Percentiles rank a stretch among this genome's conserved stretches.
phyloP scores from a whole-genome alignment of 2,888 invertebrate genomes.

The Volucella inflata region DNA sequence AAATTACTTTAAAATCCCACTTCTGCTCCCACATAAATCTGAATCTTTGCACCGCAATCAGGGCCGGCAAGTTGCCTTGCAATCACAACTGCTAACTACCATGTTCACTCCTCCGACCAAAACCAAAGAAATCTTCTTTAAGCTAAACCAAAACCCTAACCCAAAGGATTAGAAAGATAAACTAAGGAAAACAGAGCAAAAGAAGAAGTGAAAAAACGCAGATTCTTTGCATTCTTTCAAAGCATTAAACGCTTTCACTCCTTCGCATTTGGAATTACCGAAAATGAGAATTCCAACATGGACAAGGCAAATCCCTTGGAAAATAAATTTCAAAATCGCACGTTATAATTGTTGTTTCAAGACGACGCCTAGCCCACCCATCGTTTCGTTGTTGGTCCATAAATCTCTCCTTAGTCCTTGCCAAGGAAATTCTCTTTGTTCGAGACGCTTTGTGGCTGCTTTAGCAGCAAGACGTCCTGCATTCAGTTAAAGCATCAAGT shows the following conservation, averaged over 20 bases:
- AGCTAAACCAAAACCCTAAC: constrained; percentile 15
- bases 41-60: constrained; percentile 60
- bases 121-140: constrained; percentile 10
- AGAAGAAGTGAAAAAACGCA: constrained; percentile 39
- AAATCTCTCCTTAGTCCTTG: constrained; percentile 50
- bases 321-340: constrained; percentile 63
- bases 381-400: constrained; percentile 27
- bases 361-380: constrained; percentile 9
- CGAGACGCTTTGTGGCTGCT: constrained; percentile 62
- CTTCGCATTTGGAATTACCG: constrained; percentile 4
- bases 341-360: constrained; percentile 68
- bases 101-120: constrained; percentile 16
- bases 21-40: constrained; percentile 58
- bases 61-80: constrained; percentile 59
- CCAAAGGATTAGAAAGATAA: constrained; percentile 27
- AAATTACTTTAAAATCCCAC: constrained; percentile 42
- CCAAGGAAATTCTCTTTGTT: constrained; percentile 25
- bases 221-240: constrained; percentile 63
- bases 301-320: constrained; percentile 34
- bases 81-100: constrained; percentile 58
- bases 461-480: constrained; percentile 6
- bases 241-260: constrained; percentile 59
- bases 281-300: constrained; percentile 72
- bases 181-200: constrained; percentile 20
- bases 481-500: constrained; percentile 65